These are phyloP conservation scores for Apis mellifera DNA, from an alignment of 1,140 invertebrate genomes.

Conservation along the genomic window Amel_HAv3.1 CM009931.2:118001-118500, in stretches of 20 bases:
- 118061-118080: constrained; percentile 78
- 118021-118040: constrained; percentile 80
- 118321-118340: constrained; percentile 71
- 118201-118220: not conserved
- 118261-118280: constrained; percentile 75
- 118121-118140: not conserved
- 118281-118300: constrained; percentile 75
- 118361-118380: constrained; percentile 79
- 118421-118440: constrained; percentile 56
- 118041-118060: constrained; percentile 80
- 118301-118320: constrained; percentile 77
- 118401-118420: constrained; percentile 47
- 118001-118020: constrained; percentile 78
- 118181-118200: not conserved
- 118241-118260: constrained; percentile 78
- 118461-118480: constrained; percentile 51
- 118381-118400: constrained; percentile 32
- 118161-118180: no score
- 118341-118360: constrained; percentile 79
- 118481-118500: constrained; percentile 45
- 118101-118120: constrained; percentile 59
- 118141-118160: no score
- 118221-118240: constrained; percentile 78
- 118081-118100: constrained; percentile 78
- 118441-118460: constrained; percentile 46